These are phyloP conservation scores for Brienomyrus longianalis DNA, from an alignment of 2,113 vertebrate genomes.

Conservation along the genomic window DNA sequence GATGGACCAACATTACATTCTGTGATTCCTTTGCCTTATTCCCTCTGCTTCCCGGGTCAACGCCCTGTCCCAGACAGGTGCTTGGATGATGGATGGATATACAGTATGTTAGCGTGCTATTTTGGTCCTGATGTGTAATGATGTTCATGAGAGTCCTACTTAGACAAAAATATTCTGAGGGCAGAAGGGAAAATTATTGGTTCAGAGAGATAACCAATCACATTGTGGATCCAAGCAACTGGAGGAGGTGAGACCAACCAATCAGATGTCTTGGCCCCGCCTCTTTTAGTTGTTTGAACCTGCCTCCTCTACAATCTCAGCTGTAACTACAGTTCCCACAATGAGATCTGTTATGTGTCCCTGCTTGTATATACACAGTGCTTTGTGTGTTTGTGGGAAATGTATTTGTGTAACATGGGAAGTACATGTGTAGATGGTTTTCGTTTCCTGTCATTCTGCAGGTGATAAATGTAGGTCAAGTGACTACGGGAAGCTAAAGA, in stretches of 20 bases:
- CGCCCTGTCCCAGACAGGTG: background rate
- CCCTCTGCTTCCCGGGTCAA: background rate
- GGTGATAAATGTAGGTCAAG: conserved; percentile 78
- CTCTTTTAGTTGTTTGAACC: background rate
- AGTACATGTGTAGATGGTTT: background rate
- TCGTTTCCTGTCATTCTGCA: conserved; percentile 46
- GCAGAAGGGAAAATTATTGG: too few species aligned
- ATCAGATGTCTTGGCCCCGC: background rate
- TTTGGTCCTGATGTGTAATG: background rate
- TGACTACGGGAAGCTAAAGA: conserved; percentile 80
- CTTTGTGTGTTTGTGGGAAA: background rate
- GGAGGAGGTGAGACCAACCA: background rate
- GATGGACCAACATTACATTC: background rate
- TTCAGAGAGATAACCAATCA: too few species aligned
- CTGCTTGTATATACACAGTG: background rate
- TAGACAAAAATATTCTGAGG: too few species aligned
- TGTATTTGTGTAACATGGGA: background rate
- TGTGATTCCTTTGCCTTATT: background rate
- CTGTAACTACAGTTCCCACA: background rate
- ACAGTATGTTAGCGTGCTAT: background rate
- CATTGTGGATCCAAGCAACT: background rate
- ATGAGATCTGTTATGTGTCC: background rate
- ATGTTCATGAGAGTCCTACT: too few species aligned
- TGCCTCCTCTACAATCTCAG: background rate
- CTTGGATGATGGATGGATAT: background rate